Percentiles rank a stretch among this genome's conserved stretches.
phyloP scores from a whole-genome alignment of 2,113 vertebrate species.

The Synodontis membranacea region DNA sequence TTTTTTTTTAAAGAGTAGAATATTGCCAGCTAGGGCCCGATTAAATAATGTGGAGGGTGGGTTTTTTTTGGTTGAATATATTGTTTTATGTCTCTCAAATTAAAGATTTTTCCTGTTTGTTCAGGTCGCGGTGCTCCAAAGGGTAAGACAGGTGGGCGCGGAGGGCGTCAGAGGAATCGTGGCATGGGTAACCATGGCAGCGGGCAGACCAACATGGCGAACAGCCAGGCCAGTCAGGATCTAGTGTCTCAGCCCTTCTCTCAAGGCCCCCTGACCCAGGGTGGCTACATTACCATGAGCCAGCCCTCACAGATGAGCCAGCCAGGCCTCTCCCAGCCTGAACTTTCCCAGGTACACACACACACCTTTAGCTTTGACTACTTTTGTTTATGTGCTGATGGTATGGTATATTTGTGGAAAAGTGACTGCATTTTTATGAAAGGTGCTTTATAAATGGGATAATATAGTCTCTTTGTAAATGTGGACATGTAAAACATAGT shows the following conservation, averaged over 20 bases:
- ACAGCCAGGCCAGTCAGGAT: conserved; percentile 92
- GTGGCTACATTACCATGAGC: conserved; percentile 98
- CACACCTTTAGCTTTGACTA: not conserved
- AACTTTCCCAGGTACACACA: conserved; percentile 89
- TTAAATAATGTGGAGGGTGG: not conserved
- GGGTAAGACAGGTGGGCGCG: conserved; percentile 81
- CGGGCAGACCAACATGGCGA: conserved; percentile 82
- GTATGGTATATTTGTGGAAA: not conserved
- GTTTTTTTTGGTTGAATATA: not conserved
- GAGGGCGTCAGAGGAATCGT: conserved; percentile 87
- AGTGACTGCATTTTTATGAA: not conserved
- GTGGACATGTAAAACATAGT: not conserved
- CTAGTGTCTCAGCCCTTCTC: conserved; percentile 95
- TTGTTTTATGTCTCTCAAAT: not conserved
- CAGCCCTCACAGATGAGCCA: conserved; percentile 99
- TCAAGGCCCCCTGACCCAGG: conserved; percentile 95
- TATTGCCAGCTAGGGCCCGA: not conserved
- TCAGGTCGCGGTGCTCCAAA: conserved; percentile 90
- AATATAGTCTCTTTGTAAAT: not conserved
- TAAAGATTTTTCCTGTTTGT: not conserved
- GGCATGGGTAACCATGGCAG: conserved; percentile 82
- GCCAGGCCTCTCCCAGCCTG: conserved; percentile 94
- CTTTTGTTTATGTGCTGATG: not conserved
- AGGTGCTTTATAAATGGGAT: not conserved
- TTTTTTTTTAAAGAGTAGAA: no score